phyloP scores from a whole-genome alignment of 1,140 invertebrate species.

The Centruroides sculpturatus region DNA sequence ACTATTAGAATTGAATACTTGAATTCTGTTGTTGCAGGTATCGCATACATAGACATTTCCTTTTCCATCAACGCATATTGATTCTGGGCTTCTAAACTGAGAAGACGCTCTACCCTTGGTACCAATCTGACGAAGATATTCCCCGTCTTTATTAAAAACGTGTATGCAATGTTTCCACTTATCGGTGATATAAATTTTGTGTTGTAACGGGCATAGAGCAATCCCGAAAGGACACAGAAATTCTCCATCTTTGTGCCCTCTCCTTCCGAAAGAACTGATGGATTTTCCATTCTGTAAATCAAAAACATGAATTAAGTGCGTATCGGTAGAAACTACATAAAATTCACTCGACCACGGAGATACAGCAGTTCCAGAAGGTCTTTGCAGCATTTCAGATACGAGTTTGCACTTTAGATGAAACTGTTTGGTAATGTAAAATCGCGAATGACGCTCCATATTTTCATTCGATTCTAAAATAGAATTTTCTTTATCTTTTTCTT shows the following conservation, averaged over 20 bases:
- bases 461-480: no score
- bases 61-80: slow-evolving; percentile 43
- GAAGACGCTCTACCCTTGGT: slow-evolving; percentile 43
- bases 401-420: neutral
- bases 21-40: slow-evolving; percentile 86
- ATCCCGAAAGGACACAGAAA: slow-evolving; percentile 49
- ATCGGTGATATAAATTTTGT: slow-evolving; percentile 49
- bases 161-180: slow-evolving; percentile 62
- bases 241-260: slow-evolving; percentile 36
- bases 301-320: no score
- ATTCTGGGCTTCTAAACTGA: slow-evolving; percentile 52
- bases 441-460: no score
- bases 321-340: slow-evolving; percentile 40
- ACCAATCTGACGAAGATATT: slow-evolving; percentile 43
- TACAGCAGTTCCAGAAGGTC: slow-evolving; percentile 41
- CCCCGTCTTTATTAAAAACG: slow-evolving; percentile 47
- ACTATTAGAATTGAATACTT: slow-evolving; percentile 89
- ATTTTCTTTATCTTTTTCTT: no score
- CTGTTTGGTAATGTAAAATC: no score
- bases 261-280: slow-evolving; percentile 26
- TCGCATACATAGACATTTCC: slow-evolving; percentile 68
- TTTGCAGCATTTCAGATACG: slow-evolving; percentile 21
- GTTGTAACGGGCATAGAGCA: slow-evolving; percentile 41
- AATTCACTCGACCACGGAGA: slow-evolving; percentile 38
- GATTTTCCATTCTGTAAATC: no score